Percentiles rank a stretch among this genome's conserved stretches.
phyloP scores from a whole-genome alignment of 2,113 vertebrate species.

The Gavia stellata region DNA sequence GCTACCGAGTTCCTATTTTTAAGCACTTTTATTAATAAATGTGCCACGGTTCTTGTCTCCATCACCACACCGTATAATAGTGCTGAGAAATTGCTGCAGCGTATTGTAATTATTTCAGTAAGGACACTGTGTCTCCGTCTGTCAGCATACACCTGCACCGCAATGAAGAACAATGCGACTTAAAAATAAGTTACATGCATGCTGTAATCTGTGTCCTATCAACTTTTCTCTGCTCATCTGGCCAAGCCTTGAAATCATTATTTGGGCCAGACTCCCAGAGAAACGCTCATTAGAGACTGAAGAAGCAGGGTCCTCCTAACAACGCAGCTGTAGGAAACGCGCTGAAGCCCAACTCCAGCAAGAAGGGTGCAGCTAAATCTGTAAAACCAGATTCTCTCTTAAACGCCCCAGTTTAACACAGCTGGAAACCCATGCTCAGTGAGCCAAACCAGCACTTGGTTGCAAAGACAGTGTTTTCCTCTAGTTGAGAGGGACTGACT shows the following conservation, averaged over 20 bases:
- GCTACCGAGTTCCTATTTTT: not conserved
- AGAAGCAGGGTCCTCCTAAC: not conserved
- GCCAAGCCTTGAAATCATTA: not conserved
- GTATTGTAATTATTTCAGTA: not conserved
- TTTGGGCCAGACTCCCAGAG: not conserved
- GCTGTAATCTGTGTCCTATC: not conserved
- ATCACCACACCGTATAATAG: not conserved
- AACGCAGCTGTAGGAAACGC: not conserved
- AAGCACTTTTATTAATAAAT: not conserved
- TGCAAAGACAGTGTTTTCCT: not conserved
- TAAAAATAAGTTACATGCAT: not conserved
- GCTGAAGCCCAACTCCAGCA: not conserved
- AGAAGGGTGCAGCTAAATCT: not conserved
- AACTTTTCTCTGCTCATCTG: not conserved
- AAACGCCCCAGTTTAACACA: not conserved
- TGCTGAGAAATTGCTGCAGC: not conserved
- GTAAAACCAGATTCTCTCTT: not conserved
- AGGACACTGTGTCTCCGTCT: not conserved
- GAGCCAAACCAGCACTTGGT: not conserved
- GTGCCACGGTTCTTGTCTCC: not conserved
- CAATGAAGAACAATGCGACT: not conserved
- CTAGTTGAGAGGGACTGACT: not conserved
- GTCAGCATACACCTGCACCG: not conserved
- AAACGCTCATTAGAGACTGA: not conserved
- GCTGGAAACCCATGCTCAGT: accelerated